These are phyloP conservation scores for Euura saliciscinereae DNA, from an alignment of 1,140 invertebrate species.

Conservation along the genomic window DNA sequence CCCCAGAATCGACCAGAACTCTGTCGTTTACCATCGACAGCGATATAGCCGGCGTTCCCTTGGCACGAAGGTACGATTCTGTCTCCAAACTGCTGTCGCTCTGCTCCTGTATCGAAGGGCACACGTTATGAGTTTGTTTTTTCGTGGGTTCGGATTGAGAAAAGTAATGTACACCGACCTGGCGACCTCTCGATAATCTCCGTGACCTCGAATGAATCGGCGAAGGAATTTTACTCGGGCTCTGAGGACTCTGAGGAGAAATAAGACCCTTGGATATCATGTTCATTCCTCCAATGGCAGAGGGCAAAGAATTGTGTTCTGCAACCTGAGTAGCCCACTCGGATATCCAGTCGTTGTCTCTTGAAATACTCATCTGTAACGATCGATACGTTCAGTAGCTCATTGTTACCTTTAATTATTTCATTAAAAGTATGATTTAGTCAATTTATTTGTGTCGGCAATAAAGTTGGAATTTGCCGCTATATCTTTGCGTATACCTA, in stretches of 20 bases:
- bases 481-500: too few species aligned
- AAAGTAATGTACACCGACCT: slow-evolving; percentile 28
- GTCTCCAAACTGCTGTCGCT: slow-evolving; percentile 63
- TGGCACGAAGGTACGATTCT: slow-evolving; percentile 70
- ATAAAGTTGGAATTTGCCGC: too few species aligned
- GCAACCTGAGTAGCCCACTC: slow-evolving; percentile 65
- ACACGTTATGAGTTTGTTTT: neutral
- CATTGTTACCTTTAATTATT: too few species aligned
- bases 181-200: slow-evolving; percentile 33
- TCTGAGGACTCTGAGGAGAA: slow-evolving; percentile 68
- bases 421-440: too few species aligned
- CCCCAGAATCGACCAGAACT: slow-evolving; percentile 41
- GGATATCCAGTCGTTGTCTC: slow-evolving; percentile 59
- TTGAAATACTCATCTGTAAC: slow-evolving; percentile 33
- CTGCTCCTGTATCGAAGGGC: slow-evolving; percentile 32
- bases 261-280: slow-evolving; percentile 45
- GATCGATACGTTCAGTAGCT: neutral
- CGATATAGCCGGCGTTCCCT: slow-evolving; percentile 55
- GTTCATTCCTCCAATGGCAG: slow-evolving; percentile 33
- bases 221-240: slow-evolving; percentile 68
- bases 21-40: slow-evolving; percentile 24
- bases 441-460: too few species aligned
- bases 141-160: slow-evolving; percentile 7
- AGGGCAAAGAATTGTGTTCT: slow-evolving; percentile 51
- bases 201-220: slow-evolving; percentile 62